phyloP scores from a whole-genome alignment of 1,140 invertebrate genomes.

The Mercenaria mercenaria region DNA sequence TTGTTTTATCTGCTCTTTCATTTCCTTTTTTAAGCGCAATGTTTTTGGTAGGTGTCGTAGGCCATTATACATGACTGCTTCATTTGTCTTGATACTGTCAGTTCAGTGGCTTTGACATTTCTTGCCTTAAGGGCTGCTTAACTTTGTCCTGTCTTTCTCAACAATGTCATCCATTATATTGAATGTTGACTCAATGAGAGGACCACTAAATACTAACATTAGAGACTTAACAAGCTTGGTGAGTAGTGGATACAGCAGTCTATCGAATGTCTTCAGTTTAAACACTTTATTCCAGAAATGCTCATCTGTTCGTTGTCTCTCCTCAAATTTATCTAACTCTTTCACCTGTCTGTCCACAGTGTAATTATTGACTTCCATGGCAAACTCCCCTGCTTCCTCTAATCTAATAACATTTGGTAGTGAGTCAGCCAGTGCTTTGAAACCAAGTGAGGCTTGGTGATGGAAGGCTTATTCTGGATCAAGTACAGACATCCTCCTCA shows the following conservation, averaged over 20 bases:
- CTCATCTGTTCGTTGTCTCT: not conserved
- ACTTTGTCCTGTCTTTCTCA: constrained; percentile 52
- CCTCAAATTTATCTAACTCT: not conserved
- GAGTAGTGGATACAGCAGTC: not conserved
- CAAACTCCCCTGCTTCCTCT: not conserved
- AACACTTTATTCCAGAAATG: not conserved
- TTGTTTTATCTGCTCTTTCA: not conserved
- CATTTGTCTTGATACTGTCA: not conserved
- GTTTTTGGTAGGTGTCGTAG: not conserved
- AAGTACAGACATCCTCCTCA: not conserved
- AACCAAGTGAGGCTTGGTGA: too few species aligned
- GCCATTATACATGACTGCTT: not conserved
- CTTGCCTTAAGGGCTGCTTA: not conserved
- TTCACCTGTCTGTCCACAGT: not conserved
- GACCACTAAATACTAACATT: constrained; percentile 32
- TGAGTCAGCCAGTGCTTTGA: not conserved
- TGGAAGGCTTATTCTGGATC: not conserved
- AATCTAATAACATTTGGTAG: not conserved
- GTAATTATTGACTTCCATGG: not conserved
- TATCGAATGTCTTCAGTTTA: not conserved
- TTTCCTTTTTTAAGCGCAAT: not conserved
- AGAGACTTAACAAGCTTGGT: constrained; percentile 11
- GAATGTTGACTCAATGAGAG: constrained; percentile 36
- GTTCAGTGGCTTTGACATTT: not conserved
- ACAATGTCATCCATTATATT: constrained; percentile 67